Conservation (phyloP, 2,113 vertebrate species). For the Hirundichthys speculiger region DNA sequence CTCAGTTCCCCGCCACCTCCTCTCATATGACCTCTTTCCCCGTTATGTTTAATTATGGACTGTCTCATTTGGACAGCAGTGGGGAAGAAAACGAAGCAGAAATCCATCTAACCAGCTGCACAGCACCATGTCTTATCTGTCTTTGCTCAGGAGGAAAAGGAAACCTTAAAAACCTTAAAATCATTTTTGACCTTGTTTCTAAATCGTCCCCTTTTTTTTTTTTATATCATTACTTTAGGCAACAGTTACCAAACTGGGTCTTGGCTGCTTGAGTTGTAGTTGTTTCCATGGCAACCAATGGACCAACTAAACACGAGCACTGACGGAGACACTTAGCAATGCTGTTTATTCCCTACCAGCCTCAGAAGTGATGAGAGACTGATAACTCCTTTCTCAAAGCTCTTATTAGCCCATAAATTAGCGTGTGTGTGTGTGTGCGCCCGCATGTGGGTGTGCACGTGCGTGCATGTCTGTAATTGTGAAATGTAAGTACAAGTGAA, state of each 20-base stretch:
- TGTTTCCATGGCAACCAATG: constrained; percentile 76
- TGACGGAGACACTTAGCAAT: constrained; percentile 72
- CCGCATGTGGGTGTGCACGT: neutral
- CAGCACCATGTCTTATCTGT: constrained; percentile 13
- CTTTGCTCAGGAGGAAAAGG: constrained; percentile 34
- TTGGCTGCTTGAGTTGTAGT: constrained; percentile 66
- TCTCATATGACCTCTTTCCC: constrained; percentile 58
- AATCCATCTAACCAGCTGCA: constrained; percentile 9
- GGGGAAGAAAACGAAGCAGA: constrained; percentile 36
- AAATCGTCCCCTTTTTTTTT: neutral
- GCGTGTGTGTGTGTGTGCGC: neutral
- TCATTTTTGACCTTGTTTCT: constrained; percentile 58
- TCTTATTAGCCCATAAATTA: constrained; percentile 45
- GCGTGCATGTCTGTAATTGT: neutral
- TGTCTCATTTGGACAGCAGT: constrained; percentile 49
- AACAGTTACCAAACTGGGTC: constrained; percentile 58
- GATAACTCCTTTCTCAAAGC: constrained; percentile 40
- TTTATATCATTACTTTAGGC: constrained; percentile 23
- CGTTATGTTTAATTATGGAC: constrained; percentile 62
- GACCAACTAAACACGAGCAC: constrained; percentile 64
- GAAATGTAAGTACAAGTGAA: neutral
- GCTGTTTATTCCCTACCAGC: constrained; percentile 72
- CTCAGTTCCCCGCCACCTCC: constrained; percentile 33
- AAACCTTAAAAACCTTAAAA: constrained; percentile 22
- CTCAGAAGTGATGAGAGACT: constrained; percentile 72